Conservation (phyloP, 2,888 invertebrate genomes). For the Ennomos erosarius region DNA sequence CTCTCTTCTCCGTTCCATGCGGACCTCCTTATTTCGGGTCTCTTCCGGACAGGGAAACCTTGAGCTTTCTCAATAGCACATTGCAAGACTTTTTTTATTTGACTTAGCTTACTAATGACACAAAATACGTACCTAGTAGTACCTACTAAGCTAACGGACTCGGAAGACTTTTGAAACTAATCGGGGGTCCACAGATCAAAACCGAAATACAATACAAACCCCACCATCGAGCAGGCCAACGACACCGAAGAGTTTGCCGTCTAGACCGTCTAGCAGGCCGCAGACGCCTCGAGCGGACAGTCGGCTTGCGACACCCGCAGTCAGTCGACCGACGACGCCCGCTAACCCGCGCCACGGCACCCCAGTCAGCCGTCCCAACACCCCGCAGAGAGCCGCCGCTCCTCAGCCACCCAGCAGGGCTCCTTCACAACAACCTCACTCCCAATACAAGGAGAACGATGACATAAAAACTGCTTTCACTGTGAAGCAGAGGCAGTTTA, state of each 20-base stretch:
- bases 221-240: slow-evolving; percentile 39
- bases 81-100: too few species aligned
- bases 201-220: slow-evolving; percentile 33
- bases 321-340: slow-evolving; percentile 61
- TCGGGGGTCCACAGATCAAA: slow-evolving; percentile 9
- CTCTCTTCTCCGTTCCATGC: too few species aligned
- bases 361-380: slow-evolving; percentile 60
- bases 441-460: slow-evolving; percentile 44
- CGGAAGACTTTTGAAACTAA: too few species aligned
- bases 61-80: too few species aligned
- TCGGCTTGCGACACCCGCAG: slow-evolving; percentile 65
- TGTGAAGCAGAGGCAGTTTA: slow-evolving; percentile 65
- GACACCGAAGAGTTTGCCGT: too few species aligned
- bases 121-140: too few species aligned
- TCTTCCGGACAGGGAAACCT: too few species aligned
- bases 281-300: slow-evolving; percentile 49
- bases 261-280: too few species aligned
- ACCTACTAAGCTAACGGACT: too few species aligned
- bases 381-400: slow-evolving; percentile 52
- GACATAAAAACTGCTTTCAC: slow-evolving; percentile 56
- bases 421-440: slow-evolving; percentile 5
- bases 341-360: slow-evolving; percentile 44
- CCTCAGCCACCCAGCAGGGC: slow-evolving; percentile 25
- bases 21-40: too few species aligned
- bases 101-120: too few species aligned